A percentile compares a stretch with the other conserved stretches of the same genome.
phyloP scores from a whole-genome alignment of 2,797 vertebrate species.

The Glossophaga mutica region DNA sequence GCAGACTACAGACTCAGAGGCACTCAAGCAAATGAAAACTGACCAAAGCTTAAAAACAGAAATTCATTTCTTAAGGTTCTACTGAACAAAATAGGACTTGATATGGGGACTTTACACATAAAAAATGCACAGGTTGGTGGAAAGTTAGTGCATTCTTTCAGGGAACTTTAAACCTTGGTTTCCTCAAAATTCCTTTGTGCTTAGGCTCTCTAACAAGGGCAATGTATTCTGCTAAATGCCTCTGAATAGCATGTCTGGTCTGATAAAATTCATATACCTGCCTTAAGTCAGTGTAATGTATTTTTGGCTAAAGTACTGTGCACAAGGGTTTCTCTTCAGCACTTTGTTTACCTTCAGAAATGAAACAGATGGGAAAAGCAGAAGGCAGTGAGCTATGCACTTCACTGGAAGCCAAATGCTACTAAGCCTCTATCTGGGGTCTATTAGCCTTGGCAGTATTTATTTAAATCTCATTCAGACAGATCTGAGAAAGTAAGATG shows the following conservation, averaged over 20 bases:
- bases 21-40: not conserved
- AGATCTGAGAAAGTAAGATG: not conserved
- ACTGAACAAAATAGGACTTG: not conserved
- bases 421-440: not conserved
- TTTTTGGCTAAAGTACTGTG: not conserved
- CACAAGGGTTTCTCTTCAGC: slow-evolving; percentile 25
- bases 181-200: not conserved
- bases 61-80: not conserved
- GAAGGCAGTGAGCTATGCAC: slow-evolving; percentile 15
- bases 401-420: slow-evolving; percentile 5
- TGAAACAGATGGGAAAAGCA: slow-evolving; percentile 44
- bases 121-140: not conserved
- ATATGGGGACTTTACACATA: not conserved
- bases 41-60: not conserved
- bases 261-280: slow-evolving; percentile 11
- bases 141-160: not conserved
- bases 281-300: not conserved
- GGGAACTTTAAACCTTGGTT: not conserved
- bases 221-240: not conserved
- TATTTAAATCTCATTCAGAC: slow-evolving; percentile 11
- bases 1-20: not conserved
- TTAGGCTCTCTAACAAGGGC: not conserved
- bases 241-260: not conserved
- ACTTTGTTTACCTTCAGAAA: slow-evolving; percentile 41
- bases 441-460: not conserved